Evolutionary conservation across 35 echinoderm and acorn worm genomes (phyloP).

Genomic region (Apostichopus parvimensis): DNA sequence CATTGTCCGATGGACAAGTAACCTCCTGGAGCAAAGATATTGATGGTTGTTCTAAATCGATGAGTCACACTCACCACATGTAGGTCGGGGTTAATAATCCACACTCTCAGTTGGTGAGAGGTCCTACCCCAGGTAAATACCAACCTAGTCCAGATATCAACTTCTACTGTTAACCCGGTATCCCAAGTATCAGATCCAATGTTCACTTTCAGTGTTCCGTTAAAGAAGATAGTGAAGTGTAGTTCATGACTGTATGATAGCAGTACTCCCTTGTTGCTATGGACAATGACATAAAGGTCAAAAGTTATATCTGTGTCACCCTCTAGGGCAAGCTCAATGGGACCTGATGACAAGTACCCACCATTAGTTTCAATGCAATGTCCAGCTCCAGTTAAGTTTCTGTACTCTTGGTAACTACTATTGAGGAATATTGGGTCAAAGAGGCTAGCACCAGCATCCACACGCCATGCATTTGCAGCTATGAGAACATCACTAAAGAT

Average conservation of each 20-base stretch:
- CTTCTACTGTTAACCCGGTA: slow-evolving; percentile 52
- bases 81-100: slow-evolving; percentile 17
- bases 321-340: slow-evolving; percentile 60
- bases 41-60: not conserved
- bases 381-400: slow-evolving; percentile 57
- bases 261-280: slow-evolving; percentile 63
- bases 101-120: slow-evolving; percentile 37
- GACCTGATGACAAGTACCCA: slow-evolving; percentile 69
- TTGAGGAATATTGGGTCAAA: slow-evolving; percentile 63
- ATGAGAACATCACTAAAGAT: slow-evolving; percentile 30
- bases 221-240: slow-evolving; percentile 60
- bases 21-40: slow-evolving; percentile 59
- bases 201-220: slow-evolving; percentile 57
- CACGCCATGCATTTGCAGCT: slow-evolving; percentile 1
- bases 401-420: slow-evolving; percentile 51
- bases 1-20: slow-evolving; percentile 69
- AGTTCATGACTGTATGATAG: slow-evolving; percentile 65
- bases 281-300: slow-evolving; percentile 63
- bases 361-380: slow-evolving; percentile 60
- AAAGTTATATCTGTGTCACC: slow-evolving; percentile 56
- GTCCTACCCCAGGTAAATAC: slow-evolving; percentile 58
- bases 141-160: slow-evolving; percentile 66
- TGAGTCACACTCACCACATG: slow-evolving; percentile 6
- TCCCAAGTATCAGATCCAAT: slow-evolving; percentile 61
- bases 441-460: slow-evolving; percentile 11